Conservation (phyloP, 2,888 invertebrate genomes). For the Masnerella sp. region DNA sequence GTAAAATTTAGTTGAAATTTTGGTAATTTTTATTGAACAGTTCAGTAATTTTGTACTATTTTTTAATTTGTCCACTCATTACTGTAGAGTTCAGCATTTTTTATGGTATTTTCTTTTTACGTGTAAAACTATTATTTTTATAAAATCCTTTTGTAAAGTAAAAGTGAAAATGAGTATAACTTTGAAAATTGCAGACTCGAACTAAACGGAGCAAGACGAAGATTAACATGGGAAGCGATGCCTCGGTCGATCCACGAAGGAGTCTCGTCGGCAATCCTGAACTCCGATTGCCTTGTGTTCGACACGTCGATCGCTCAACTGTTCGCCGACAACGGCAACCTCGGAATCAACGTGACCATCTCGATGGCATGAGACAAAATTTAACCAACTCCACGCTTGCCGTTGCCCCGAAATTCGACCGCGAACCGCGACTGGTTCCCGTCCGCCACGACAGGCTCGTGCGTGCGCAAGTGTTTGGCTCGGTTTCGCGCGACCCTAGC, state of each 20-base stretch:
- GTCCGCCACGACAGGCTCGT: not conserved
- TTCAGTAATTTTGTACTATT: too few relatives aligned
- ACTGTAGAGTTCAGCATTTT: too few relatives aligned
- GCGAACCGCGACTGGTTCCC: not conserved
- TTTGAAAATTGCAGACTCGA: constrained; percentile 84
- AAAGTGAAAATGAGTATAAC: not conserved
- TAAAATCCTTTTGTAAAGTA: not conserved
- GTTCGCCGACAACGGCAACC: constrained; percentile 99
- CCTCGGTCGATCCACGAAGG: constrained; percentile 99
- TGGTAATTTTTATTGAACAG: too few relatives aligned
- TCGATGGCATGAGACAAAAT: constrained; percentile 86
- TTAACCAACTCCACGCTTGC: constrained; percentile 42
- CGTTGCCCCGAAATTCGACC: constrained; percentile 9
- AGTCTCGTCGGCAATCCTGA: constrained; percentile 97
- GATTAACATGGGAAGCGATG: constrained; percentile 99
- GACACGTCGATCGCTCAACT: constrained; percentile 98
- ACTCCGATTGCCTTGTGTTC: constrained; percentile 99
- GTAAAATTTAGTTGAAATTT: too few relatives aligned
- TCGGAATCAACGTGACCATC: constrained; percentile 99
- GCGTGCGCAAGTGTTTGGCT: not conserved
- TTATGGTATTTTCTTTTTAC: too few relatives aligned
- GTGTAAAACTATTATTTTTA: too few relatives aligned
- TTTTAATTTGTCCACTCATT: too few relatives aligned
- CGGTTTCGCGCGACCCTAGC: constrained; percentile 1
- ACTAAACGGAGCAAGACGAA: constrained; percentile 94